A percentile compares a stretch with the other conserved stretches of the same genome.
Evolutionary conservation across 2,888 invertebrate genomes (phyloP).

Genomic region (Himalopsyche japonica): DNA sequence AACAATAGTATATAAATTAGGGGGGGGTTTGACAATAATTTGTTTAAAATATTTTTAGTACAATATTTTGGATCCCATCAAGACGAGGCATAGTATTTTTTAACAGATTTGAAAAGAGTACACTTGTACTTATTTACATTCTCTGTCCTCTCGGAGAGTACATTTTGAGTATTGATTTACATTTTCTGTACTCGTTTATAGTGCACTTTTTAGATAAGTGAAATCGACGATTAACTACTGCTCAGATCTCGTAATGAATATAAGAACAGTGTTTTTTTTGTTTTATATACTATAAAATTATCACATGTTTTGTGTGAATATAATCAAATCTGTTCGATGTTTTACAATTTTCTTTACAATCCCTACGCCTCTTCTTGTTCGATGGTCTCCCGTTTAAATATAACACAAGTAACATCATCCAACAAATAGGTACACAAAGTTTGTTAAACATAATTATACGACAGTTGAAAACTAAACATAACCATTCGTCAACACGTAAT

Average conservation of each 20-base stretch:
- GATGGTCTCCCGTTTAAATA: not conserved
- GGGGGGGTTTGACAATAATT: conserved; percentile 19
- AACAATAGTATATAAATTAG: conserved; percentile 34
- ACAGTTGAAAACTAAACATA: conserved; percentile 25
- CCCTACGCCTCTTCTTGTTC: not conserved
- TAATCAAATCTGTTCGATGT: too few species aligned
- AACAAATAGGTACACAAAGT: conserved; percentile 36
- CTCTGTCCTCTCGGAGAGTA: too few species aligned
- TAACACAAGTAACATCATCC: conserved; percentile 22
- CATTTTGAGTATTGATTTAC: too few species aligned
- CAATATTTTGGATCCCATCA: not conserved
- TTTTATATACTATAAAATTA: too few species aligned
- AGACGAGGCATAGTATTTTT: not conserved
- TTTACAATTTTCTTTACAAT: not conserved
- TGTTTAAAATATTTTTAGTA: conserved; percentile 14
- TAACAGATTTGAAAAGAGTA: too few species aligned
- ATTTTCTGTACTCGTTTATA: too few species aligned
- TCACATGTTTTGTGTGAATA: too few species aligned
- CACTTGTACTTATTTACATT: too few species aligned
- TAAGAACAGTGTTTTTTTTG: too few species aligned
- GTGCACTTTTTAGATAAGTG: too few species aligned
- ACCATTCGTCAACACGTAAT: not conserved
- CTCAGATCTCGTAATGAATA: too few species aligned
- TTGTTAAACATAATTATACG: conserved; percentile 35
- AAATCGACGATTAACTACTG: too few species aligned